Percentiles rank a stretch among this genome's conserved stretches.
These are phyloP conservation scores for Taxidea taxus DNA, from an alignment of 2,113 vertebrate species.

Conservation along the genomic window DNA sequence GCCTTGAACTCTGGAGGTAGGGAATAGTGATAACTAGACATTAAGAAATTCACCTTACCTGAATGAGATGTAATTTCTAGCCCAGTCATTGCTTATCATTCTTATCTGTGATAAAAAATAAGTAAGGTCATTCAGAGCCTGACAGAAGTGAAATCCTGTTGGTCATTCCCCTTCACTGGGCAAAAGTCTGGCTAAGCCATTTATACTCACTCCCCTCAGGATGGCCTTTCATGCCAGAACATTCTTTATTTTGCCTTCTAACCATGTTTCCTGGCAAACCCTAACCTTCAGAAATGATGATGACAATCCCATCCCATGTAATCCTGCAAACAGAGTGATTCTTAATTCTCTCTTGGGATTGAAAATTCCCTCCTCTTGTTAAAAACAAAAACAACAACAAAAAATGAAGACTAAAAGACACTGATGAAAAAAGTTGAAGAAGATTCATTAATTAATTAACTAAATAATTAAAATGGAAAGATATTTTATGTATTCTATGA, in stretches of 20 bases:
- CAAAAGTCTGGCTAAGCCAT: not conserved
- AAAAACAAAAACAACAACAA: not conserved
- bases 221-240: not conserved
- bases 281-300: not conserved
- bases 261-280: not conserved
- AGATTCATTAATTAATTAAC: not conserved
- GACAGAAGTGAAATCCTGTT: not conserved
- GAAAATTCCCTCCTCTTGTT: not conserved
- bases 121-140: not conserved
- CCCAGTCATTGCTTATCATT: not conserved
- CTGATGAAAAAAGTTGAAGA: not conserved
- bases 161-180: not conserved
- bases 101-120: not conserved
- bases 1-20: not conserved
- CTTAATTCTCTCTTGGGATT: not conserved
- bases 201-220: not conserved
- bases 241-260: conserved; percentile 42
- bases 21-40: not conserved
- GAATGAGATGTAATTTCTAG: not conserved
- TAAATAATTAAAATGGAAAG: not conserved
- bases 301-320: not conserved
- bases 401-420: not conserved
- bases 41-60: not conserved
- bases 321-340: not conserved
- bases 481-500: not conserved